Conservation (phyloP, 2,888 invertebrate species). For the Agapostemon virescens region DNA sequence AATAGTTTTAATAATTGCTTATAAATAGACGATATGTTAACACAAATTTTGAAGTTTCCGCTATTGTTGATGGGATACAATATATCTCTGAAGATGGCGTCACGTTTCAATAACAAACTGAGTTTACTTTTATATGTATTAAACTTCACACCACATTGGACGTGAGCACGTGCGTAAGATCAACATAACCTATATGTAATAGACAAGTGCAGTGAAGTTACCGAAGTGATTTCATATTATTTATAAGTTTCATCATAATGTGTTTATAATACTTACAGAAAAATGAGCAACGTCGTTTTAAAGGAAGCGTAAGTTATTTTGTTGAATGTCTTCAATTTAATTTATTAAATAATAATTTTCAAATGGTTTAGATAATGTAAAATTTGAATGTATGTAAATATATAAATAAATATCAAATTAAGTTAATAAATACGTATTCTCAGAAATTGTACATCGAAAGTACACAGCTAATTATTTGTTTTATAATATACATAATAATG, state of each 20-base stretch:
- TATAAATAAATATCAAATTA: not conserved
- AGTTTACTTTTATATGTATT: too few relatives aligned
- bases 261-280: constrained; percentile 10
- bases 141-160: too few relatives aligned
- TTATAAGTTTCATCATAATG: not conserved
- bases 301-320: constrained; percentile 73
- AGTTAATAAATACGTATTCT: not conserved
- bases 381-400: too few relatives aligned
- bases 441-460: not conserved
- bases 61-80: too few relatives aligned
- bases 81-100: too few relatives aligned
- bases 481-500: too few relatives aligned
- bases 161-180: not conserved
- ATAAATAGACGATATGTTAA: too few relatives aligned
- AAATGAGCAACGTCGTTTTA: constrained; percentile 66
- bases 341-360: not conserved
- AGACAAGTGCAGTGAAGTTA: not conserved
- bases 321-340: not conserved
- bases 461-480: not conserved
- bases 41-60: too few relatives aligned
- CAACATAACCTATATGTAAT: not conserved
- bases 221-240: not conserved
- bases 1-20: too few relatives aligned
- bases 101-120: too few relatives aligned
- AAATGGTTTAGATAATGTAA: not conserved